phyloP scores from a whole-genome alignment of 2,888 invertebrate species.

The Smittia aterrima region DNA sequence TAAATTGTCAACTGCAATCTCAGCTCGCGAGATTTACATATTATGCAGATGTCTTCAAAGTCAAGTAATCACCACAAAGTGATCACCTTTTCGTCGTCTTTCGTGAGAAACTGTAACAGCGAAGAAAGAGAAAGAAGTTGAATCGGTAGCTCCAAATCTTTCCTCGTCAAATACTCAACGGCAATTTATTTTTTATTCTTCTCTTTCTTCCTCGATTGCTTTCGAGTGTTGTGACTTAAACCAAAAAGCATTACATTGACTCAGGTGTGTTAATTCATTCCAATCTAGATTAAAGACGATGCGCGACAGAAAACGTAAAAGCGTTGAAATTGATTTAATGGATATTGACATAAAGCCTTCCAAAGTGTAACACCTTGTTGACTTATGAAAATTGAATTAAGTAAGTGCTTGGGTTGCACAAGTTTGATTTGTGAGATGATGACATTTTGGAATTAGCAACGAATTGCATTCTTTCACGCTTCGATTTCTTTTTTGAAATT shows the following conservation, averaged over 20 bases:
- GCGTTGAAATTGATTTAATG: constrained; percentile 30
- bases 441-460: constrained; percentile 7
- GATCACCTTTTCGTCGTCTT: constrained; percentile 15
- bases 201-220: not conserved
- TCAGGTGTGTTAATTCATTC: constrained; percentile 27
- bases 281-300: constrained; percentile 24
- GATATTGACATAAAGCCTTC: constrained; percentile 22
- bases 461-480: not conserved
- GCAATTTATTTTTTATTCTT: constrained; percentile 6
- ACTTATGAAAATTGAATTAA: constrained; percentile 24
- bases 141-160: not conserved
- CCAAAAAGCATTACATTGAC: constrained; percentile 9
- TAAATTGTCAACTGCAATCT: constrained; percentile 21
- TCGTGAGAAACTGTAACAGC: constrained; percentile 20
- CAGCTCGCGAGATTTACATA: constrained; percentile 21
- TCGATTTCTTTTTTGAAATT: not conserved
- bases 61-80: constrained; percentile 31
- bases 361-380: constrained; percentile 11
- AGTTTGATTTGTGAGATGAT: not conserved
- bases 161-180: not conserved
- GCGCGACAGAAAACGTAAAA: not conserved
- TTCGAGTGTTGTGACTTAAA: not conserved
- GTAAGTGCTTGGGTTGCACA: not conserved
- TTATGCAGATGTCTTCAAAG: constrained; percentile 20
- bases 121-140: not conserved